Percentiles rank a stretch among this genome's conserved stretches.
Evolutionary conservation across 2,113 vertebrate species (phyloP).

Genomic region (Pelusios castaneus): DNA sequence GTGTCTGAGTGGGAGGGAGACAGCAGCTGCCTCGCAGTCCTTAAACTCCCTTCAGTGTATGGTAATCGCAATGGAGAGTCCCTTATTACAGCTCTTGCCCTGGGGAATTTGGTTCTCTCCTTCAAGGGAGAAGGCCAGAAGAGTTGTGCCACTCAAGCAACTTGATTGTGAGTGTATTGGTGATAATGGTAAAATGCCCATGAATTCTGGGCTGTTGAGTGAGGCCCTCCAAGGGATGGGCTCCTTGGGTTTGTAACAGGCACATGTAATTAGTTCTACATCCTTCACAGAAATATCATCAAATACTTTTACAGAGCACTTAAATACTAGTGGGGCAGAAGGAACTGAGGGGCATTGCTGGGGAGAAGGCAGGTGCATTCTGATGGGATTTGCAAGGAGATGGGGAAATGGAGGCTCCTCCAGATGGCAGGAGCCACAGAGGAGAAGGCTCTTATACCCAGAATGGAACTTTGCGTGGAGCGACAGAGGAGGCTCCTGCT

Average conservation of each 20-base stretch:
- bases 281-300: not conserved
- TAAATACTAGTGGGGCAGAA: not conserved
- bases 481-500: fast-evolving
- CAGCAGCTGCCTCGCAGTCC: not conserved
- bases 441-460: fast-evolving
- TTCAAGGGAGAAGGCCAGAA: not conserved
- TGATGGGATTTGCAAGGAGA: not conserved
- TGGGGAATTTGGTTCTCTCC: not conserved
- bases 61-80: not conserved
- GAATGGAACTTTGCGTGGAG: not conserved
- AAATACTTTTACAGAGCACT: not conserved
- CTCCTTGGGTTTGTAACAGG: not conserved
- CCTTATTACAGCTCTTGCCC: not conserved
- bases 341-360: not conserved
- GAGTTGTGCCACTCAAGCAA: not conserved
- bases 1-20: not conserved
- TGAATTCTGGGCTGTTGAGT: not conserved
- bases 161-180: not conserved
- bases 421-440: not conserved
- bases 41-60: not conserved
- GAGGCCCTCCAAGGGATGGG: not conserved
- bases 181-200: not conserved
- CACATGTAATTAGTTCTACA: not conserved
- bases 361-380: not conserved
- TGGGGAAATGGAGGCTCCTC: not conserved